phyloP scores from a whole-genome alignment of 2,113 vertebrate species.

The Notechis scutatus region DNA sequence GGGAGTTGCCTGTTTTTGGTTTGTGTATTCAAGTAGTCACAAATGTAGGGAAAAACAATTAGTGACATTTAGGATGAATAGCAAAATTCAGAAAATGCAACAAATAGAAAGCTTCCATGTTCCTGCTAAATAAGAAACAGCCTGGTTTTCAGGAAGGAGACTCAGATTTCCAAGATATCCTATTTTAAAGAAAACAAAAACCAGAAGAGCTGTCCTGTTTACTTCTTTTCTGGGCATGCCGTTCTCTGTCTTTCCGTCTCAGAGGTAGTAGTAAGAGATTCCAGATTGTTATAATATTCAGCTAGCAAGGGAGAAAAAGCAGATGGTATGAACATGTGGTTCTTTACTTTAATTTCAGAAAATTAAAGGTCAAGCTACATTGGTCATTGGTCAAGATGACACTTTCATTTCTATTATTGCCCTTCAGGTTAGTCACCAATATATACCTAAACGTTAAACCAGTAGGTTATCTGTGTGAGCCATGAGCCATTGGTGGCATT shows the following conservation, averaged over 20 bases:
- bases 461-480: background rate
- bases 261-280: background rate
- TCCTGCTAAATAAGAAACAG: background rate
- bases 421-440: background rate
- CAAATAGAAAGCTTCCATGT: background rate
- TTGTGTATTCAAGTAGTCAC: slow-evolving; percentile 58
- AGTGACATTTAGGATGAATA: background rate
- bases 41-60: slow-evolving; percentile 40
- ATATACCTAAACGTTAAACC: background rate
- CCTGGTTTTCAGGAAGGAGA: background rate
- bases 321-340: background rate
- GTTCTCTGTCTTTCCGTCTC: background rate
- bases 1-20: slow-evolving; percentile 13
- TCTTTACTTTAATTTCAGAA: background rate
- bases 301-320: background rate
- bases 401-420: background rate
- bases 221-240: background rate
- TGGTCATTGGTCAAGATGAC: background rate
- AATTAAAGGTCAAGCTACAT: background rate
- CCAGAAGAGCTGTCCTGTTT: background rate
- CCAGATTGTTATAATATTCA: background rate
- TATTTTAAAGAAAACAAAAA: background rate
- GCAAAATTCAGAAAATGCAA: background rate
- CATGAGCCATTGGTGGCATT: background rate
- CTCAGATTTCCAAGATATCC: background rate